Conservation (phyloP, 2,888 invertebrate genomes). For the Theretra japonica region DNA sequence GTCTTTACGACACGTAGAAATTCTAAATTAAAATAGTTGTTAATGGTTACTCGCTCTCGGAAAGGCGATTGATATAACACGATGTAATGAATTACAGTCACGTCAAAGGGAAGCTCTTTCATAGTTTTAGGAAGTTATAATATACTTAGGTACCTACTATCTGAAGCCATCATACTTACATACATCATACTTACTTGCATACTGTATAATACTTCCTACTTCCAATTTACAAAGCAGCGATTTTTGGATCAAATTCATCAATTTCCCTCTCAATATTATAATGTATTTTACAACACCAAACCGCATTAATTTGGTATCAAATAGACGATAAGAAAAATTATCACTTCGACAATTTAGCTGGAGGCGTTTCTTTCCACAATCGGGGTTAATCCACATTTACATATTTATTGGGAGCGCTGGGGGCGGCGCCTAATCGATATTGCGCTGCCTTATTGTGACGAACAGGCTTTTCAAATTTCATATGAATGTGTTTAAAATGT, state of each 20-base stretch:
- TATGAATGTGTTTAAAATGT: slow-evolving; percentile 47
- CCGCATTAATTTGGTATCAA: not conserved
- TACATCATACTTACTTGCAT: too few relatives aligned
- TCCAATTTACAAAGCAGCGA: too few relatives aligned
- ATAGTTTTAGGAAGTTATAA: too few relatives aligned
- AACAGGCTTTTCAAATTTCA: slow-evolving; percentile 36
- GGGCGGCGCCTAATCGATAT: slow-evolving; percentile 70
- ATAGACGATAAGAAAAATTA: slow-evolving; percentile 32
- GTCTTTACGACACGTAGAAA: too few relatives aligned
- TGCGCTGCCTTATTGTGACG: slow-evolving; percentile 45
- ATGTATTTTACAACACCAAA: not conserved
- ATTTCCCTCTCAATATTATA: not conserved
- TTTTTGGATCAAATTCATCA: not conserved
- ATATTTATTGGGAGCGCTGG: slow-evolving; percentile 72
- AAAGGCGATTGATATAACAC: too few relatives aligned
- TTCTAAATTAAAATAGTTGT: too few relatives aligned
- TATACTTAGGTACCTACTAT: too few relatives aligned
- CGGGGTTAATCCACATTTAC: slow-evolving; percentile 70
- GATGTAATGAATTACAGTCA: too few relatives aligned
- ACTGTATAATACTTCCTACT: too few relatives aligned
- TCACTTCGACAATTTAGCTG: slow-evolving; percentile 40
- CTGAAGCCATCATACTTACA: too few relatives aligned
- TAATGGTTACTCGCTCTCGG: too few relatives aligned
- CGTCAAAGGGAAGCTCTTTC: too few relatives aligned
- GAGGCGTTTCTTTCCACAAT: slow-evolving; percentile 40